Evolutionary conservation across 2,797 vertebrate genomes (phyloP).

Genomic region (Spinibarbus caldwelli): DNA sequence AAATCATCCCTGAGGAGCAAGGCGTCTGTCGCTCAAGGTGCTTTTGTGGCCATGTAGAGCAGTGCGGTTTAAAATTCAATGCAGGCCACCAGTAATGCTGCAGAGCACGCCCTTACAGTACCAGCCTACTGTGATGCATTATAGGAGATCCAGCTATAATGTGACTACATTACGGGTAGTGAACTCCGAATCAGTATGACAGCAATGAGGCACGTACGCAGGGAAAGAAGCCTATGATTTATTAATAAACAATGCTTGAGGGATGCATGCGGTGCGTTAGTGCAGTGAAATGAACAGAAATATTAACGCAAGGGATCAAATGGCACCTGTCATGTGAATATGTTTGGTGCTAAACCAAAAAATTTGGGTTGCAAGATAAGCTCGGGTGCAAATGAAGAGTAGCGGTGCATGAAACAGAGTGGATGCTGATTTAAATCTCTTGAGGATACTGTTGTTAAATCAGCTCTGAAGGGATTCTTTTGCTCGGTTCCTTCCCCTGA

Average conservation of each 20-base stretch:
- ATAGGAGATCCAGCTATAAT: constrained; percentile 50
- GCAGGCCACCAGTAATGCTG: constrained; percentile 67
- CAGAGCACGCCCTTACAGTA: constrained; percentile 66
- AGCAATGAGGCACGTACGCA: constrained; percentile 5
- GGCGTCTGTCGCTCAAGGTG: constrained; percentile 49
- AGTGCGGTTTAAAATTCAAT: constrained; percentile 67
- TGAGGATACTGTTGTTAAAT: constrained; percentile 40
- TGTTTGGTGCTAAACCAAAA: not conserved
- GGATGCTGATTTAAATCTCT: constrained; percentile 50
- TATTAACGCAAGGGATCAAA: not conserved
- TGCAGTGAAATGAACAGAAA: not conserved
- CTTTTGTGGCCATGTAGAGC: constrained; percentile 54
- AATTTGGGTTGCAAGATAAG: constrained; percentile 27
- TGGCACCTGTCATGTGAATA: not conserved
- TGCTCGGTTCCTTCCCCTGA: not conserved
- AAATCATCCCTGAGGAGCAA: constrained; percentile 39
- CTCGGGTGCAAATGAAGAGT: constrained; percentile 18
- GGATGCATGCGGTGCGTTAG: not conserved
- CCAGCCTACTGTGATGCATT: constrained; percentile 55
- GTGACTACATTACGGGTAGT: constrained; percentile 6
- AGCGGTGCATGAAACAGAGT: constrained; percentile 21
- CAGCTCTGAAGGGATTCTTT: constrained; percentile 34
- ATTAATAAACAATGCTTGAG: constrained; percentile 41
- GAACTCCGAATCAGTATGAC: not conserved
- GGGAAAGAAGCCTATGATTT: constrained; percentile 35